Evolutionary conservation across 1,140 invertebrate species (phyloP), one percentile per base, ranked within the genome.

Genomic region (Drosophila pruinosa): DNA sequence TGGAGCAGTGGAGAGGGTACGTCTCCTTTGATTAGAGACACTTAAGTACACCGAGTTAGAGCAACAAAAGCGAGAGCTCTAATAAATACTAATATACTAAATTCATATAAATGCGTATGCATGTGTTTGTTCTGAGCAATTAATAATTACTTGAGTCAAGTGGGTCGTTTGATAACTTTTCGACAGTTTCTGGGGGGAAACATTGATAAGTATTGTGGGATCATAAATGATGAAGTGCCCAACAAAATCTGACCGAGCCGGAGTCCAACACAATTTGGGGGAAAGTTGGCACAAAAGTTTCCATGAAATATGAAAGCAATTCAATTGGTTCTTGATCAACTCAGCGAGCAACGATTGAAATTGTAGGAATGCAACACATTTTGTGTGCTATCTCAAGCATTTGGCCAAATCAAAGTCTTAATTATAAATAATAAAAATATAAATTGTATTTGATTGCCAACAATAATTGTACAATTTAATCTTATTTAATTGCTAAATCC

Each of bases 91-190:
- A 45, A 48, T 50, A 50, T 31, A 17, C 15, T 50, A 24, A 47
- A 76, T 72, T 50, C 47, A 56, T 69, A 56, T 75, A 58, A 41
- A 52, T 52, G 24, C 19, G 24, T 54, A 22, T 39, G 14, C 36
- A n/a, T 45, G 12, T 45, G 21, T 53, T 19, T 39, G 17, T 7
- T 17, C 50, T 43, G 26, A 52, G n/a, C 48, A 53, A 53, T 59
- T 56, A 53, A 63, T 70, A 56, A 72, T 78, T 62, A 73, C 54
- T 54, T 53, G 48, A 4, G 56, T 85, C 41, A 77, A 77, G 82
- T 77, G 81, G 81, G 81, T 48, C 57, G 81, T 61, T 86, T 47
- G 58, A 76, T 77, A 77, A 86, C 82, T 86, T 86, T 41, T n/a
- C 17, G 26, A 22, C 52, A 22, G 34, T 38, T 56, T 36, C 15